These are phyloP conservation scores for Empidonax traillii DNA, from an alignment of 2,113 vertebrate genomes.

Conservation along the genomic window DNA sequence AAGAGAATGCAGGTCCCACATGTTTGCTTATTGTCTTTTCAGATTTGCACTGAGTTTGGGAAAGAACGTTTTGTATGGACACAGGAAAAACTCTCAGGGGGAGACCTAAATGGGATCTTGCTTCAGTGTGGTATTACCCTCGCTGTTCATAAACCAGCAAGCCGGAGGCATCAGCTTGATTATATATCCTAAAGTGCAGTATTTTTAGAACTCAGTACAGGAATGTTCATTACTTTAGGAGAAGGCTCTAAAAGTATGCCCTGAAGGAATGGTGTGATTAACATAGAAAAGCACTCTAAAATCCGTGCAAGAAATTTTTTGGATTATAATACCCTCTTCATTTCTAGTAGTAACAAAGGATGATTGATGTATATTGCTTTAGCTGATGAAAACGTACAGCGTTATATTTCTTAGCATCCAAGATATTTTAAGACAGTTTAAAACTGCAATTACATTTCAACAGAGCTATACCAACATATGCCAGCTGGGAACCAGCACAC, in stretches of 20 bases:
- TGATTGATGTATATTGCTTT: constrained; percentile 33
- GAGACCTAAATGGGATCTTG: neutral
- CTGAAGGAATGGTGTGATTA: constrained; percentile 22
- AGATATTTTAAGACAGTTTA: constrained; percentile 31
- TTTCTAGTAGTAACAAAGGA: constrained; percentile 34
- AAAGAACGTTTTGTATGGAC: neutral
- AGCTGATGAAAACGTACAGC: constrained; percentile 15
- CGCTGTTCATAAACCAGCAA: neutral
- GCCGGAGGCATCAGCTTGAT: neutral
- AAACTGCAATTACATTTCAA: constrained; percentile 24
- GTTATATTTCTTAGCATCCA: neutral
- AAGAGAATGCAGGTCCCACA: neutral
- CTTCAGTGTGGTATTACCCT: neutral
- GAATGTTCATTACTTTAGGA: constrained; percentile 44
- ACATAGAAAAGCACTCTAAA: constrained; percentile 35
- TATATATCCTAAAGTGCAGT: neutral
- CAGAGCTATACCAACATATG: neutral
- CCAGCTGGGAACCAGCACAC: constrained; percentile 1
- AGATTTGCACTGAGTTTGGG: neutral
- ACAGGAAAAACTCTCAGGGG: neutral
- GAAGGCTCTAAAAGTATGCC: neutral
- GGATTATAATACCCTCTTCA: constrained; percentile 11
- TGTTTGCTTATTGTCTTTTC: neutral
- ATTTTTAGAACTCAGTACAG: neutral
- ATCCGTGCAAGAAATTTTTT: constrained; percentile 12